Evolutionary conservation across 2,797 vertebrate species (phyloP).

Genomic region (Acanthornis magna): DNA sequence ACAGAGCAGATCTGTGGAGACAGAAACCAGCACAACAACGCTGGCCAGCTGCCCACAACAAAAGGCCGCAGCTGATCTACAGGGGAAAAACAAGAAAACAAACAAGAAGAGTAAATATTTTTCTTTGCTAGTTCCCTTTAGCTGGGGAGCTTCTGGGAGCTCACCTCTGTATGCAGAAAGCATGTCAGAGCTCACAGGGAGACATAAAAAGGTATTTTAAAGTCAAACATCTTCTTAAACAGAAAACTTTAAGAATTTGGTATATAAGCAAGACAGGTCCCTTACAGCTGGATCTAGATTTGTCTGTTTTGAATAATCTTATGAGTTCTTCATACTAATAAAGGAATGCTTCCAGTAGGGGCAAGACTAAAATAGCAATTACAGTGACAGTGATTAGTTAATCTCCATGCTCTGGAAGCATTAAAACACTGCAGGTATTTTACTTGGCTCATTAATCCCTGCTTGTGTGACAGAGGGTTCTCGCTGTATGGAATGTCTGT

Average conservation of each 20-base stretch:
- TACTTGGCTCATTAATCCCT: constrained; percentile 12
- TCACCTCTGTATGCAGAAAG: neutral
- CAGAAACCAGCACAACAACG: neutral
- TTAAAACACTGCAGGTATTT: constrained; percentile 45
- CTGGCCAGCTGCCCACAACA: neutral
- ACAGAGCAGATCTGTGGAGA: neutral
- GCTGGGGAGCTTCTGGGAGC: neutral
- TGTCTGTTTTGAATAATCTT: neutral
- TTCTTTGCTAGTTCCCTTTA: neutral
- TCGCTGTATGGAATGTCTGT: neutral
- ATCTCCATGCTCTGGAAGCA: neutral
- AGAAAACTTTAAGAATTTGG: neutral
- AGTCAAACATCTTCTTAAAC: neutral
- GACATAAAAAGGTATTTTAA: neutral
- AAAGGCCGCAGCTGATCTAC: neutral
- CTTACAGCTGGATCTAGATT: neutral
- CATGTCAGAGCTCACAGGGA: neutral
- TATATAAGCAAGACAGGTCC: neutral
- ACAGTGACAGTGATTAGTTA: constrained; percentile 28
- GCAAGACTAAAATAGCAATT: constrained; percentile 37
- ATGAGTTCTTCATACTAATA: neutral
- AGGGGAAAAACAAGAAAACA: neutral
- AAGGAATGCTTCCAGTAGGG: neutral
- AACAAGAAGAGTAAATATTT: neutral
- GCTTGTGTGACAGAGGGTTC: neutral